Evolutionary conservation across 2,797 vertebrate species (phyloP).

Genomic region (Threskiornis aethiopicus): DNA sequence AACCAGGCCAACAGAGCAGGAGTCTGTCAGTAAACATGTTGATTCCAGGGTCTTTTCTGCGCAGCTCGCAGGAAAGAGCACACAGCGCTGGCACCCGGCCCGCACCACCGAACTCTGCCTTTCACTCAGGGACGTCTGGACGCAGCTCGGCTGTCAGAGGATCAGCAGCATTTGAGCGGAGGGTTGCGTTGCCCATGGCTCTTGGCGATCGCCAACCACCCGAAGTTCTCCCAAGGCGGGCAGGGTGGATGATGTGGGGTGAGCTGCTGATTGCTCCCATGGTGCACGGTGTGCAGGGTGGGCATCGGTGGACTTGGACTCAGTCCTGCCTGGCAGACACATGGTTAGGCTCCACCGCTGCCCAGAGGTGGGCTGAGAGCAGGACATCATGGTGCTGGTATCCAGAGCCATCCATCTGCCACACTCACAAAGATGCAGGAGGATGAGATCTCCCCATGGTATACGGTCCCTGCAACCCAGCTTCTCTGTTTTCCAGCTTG

Average conservation of each 20-base stretch:
- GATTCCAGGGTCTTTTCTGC: slow-evolving; percentile 40
- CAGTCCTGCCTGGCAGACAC: fast-evolving
- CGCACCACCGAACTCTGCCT: not conserved
- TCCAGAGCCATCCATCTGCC: not conserved
- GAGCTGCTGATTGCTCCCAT: fast-evolving
- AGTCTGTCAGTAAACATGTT: slow-evolving; percentile 65
- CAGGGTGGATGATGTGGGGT: not conserved
- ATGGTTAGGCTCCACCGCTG: fast-evolving
- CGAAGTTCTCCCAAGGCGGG: not conserved
- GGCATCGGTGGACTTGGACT: fast-evolving
- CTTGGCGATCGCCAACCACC: not conserved
- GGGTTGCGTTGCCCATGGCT: fast-evolving
- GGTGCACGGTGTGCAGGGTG: no score
- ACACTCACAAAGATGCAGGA: not conserved
- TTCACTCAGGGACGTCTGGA: fast-evolving
- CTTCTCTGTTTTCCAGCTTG: not conserved
- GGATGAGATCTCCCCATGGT: not conserved
- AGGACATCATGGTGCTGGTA: not conserved
- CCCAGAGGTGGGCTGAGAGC: not conserved
- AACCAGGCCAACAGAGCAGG: slow-evolving; percentile 52
- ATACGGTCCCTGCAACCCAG: not conserved
- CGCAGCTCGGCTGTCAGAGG: fast-evolving
- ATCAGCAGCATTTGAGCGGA: fast-evolving
- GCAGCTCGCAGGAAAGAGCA: not conserved
- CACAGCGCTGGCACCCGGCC: not conserved